Conservation (phyloP, 2,797 vertebrate species). For the Myioborus miniatus region DNA sequence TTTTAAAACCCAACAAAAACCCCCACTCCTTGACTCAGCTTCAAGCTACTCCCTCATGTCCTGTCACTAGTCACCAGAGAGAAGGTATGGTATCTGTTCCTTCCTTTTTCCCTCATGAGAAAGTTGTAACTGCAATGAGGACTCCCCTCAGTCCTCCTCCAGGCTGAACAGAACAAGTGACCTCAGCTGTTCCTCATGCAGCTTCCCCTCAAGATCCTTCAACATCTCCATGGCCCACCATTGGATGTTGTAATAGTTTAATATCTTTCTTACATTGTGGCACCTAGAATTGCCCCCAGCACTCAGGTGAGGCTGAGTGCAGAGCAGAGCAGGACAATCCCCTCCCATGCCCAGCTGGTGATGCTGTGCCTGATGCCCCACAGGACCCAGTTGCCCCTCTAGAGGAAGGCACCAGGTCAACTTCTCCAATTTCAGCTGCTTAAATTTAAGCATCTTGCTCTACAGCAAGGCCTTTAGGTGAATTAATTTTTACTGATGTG, state of each 20-base stretch:
- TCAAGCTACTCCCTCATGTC: not conserved
- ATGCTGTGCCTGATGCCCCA: not conserved
- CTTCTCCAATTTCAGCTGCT: not conserved
- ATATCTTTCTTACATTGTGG: not conserved
- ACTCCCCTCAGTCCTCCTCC: not conserved
- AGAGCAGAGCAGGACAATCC: not conserved
- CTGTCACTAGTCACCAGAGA: not conserved
- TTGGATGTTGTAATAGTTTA: not conserved
- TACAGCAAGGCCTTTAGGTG: not conserved
- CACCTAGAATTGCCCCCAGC: not conserved
- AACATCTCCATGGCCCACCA: no score
- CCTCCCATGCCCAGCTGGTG: rapidly evolving
- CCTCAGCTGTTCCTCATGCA: not conserved
- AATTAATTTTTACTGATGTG: not conserved
- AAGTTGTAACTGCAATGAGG: not conserved
- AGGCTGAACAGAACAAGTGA: not conserved
- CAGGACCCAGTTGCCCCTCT: not conserved
- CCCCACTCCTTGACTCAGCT: not conserved
- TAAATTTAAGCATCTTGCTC: not conserved
- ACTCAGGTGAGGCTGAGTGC: rapidly evolving
- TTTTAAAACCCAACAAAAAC: not conserved
- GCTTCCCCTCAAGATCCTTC: not conserved
- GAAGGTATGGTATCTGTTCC: not conserved
- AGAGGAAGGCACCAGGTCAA: not conserved
- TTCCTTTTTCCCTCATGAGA: not conserved